Percentiles rank a stretch among this genome's conserved stretches.
These are phyloP conservation scores for Drosophila pseudoobscura DNA, from an alignment of 1,140 invertebrate genomes.

Conservation along the genomic window DNA sequence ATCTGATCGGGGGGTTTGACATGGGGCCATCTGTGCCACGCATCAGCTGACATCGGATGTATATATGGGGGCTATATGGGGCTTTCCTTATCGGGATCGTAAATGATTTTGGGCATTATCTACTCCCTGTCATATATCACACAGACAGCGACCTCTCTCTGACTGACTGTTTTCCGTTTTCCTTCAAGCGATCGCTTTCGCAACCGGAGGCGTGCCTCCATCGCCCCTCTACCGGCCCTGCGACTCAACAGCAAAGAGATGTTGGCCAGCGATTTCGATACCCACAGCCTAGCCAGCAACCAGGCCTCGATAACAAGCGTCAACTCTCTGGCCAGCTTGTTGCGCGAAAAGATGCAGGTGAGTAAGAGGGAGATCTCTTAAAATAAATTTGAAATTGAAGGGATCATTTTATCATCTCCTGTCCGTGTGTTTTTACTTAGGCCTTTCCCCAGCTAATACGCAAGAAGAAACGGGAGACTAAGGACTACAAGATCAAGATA, in stretches of 20 bases:
- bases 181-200: conserved; percentile 74
- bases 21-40: background rate
- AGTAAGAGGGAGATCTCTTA: conserved; percentile 9
- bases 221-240: conserved; percentile 76
- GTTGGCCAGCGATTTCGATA: conserved; percentile 81
- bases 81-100: conserved; percentile 8
- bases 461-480: conserved; percentile 86
- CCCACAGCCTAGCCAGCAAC: conserved; percentile 79
- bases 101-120: conserved; percentile 10
- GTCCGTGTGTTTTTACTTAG: conserved; percentile 14
- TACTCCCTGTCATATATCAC: conserved; percentile 1
- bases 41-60: conserved; percentile 6
- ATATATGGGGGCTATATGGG: background rate
- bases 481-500: conserved; percentile 89
- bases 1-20: background rate
- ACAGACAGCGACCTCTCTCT: background rate
- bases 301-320: conserved; percentile 89
- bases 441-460: conserved; percentile 85
- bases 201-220: conserved; percentile 74
- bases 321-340: conserved; percentile 91
- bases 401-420: background rate
- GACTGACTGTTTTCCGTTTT: background rate
- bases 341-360: conserved; percentile 92
- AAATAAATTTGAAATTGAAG: too few relatives aligned
- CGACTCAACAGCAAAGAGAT: conserved; percentile 81